Percentiles rank a stretch among this genome's conserved stretches.
phyloP scores from a whole-genome alignment of 1,140 invertebrate genomes.

The Ditylenchus dipsaci region DNA sequence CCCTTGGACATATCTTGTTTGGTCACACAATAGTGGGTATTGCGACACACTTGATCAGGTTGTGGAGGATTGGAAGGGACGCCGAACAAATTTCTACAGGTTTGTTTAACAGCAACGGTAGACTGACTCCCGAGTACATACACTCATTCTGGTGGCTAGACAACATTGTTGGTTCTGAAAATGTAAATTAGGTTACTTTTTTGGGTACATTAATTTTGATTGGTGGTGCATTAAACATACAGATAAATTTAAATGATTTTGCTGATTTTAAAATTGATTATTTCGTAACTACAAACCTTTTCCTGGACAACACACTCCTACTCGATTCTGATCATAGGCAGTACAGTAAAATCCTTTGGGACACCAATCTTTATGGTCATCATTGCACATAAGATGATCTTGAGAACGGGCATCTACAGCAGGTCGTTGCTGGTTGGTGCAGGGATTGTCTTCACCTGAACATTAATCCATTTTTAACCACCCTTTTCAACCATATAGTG shows the following conservation, averaged over 20 bases:
- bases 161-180: background rate
- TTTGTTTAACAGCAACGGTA: background rate
- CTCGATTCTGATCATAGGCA: background rate
- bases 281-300: background rate
- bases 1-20: conserved; percentile 27
- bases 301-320: conserved; percentile 11
- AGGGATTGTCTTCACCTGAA: conserved; percentile 36
- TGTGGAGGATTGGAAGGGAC: background rate
- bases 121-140: background rate
- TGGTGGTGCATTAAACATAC: too few relatives aligned
- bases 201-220: too few relatives aligned
- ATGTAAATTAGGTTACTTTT: too few relatives aligned
- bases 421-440: conserved; percentile 32
- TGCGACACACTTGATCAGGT: conserved; percentile 32
- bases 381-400: background rate
- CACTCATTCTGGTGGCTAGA: background rate
- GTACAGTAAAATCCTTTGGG: background rate
- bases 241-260: too few relatives aligned
- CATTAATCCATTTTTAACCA: too few relatives aligned
- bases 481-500: too few relatives aligned
- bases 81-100: background rate
- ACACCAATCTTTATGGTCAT: background rate
- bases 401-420: background rate
- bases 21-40: conserved; percentile 44
- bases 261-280: too few relatives aligned